These are phyloP conservation scores for Sternarchorhynchus goeldii DNA, from an alignment of 2,797 vertebrate genomes.

Conservation along the genomic window DNA sequence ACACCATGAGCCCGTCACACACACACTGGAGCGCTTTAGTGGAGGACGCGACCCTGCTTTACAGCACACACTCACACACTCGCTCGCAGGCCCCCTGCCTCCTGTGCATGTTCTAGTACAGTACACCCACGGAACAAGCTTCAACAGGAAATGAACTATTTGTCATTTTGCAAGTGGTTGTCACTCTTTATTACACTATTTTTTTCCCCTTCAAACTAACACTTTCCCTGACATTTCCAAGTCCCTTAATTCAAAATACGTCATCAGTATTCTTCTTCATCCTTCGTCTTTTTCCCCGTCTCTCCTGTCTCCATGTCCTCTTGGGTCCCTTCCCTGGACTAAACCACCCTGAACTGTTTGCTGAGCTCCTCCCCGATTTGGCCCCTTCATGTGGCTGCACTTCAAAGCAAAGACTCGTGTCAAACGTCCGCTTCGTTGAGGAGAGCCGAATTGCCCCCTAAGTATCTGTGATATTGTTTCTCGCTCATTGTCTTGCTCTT, in stretches of 20 bases:
- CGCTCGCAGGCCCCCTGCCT: neutral
- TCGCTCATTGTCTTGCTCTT: constrained; percentile 54
- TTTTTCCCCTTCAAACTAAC: neutral
- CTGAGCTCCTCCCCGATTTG: constrained; percentile 59
- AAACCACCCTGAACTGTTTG: constrained; percentile 3
- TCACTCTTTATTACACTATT: neutral
- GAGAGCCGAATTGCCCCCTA: constrained; percentile 3
- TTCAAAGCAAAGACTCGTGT: constrained; percentile 72
- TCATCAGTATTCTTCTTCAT: neutral
- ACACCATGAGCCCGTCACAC: constrained; percentile 29
- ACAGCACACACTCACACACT: neutral
- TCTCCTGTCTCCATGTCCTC: constrained; percentile 11
- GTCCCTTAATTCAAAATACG: too few relatives aligned
- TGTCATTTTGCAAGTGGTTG: neutral
- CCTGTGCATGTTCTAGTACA: neutral
- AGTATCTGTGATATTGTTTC: constrained; percentile 51
- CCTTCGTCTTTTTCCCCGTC: neutral
- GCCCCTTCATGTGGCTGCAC: constrained; percentile 68
- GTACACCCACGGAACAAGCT: neutral
- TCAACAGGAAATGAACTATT: neutral
- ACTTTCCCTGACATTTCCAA: too few relatives aligned
- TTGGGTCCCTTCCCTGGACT: neutral
- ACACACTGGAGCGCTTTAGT: constrained; percentile 23
- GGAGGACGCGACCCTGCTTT: constrained; percentile 20
- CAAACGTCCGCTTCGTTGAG: constrained; percentile 60